Conservation (phyloP, 2,888 invertebrate genomes). For the Drosophila paucipuncta region DNA sequence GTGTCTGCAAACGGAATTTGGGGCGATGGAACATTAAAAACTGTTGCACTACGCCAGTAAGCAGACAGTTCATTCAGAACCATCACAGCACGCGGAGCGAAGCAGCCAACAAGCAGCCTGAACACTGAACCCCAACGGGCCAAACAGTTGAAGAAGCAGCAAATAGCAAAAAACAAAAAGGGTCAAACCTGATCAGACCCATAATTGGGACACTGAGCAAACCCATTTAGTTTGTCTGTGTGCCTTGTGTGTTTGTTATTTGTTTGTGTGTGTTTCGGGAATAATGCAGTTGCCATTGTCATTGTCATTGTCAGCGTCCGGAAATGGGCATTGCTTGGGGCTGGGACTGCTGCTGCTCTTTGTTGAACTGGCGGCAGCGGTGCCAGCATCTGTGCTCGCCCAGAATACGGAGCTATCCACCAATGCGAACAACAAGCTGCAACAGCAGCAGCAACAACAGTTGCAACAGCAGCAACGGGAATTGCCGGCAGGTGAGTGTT, state of each 20-base stretch:
- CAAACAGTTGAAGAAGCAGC: slow-evolving; percentile 7
- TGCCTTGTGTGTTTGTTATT: background rate
- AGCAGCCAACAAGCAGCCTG: slow-evolving; percentile 24
- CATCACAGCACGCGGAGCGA: slow-evolving; percentile 73
- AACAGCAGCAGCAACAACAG: slow-evolving; percentile 54
- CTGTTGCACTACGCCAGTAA: slow-evolving; percentile 78
- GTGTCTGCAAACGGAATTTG: slow-evolving; percentile 73
- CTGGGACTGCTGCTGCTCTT: slow-evolving; percentile 63
- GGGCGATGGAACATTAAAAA: slow-evolving; percentile 82
- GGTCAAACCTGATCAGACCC: slow-evolving; percentile 33
- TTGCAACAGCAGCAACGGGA: slow-evolving; percentile 62
- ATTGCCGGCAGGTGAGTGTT: slow-evolving; percentile 72
- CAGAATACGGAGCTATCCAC: slow-evolving; percentile 83
- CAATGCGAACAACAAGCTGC: slow-evolving; percentile 72
- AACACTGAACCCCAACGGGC: slow-evolving; percentile 1
- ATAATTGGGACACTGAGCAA: slow-evolving; percentile 45
- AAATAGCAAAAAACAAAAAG: slow-evolving; percentile 20
- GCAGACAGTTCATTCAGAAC: slow-evolving; percentile 84
- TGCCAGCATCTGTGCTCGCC: slow-evolving; percentile 84
- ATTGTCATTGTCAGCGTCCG: slow-evolving; percentile 36
- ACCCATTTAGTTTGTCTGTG: slow-evolving; percentile 26
- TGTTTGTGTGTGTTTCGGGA: slow-evolving; percentile 1
- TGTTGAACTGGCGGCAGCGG: slow-evolving; percentile 71
- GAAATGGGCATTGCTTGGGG: slow-evolving; percentile 28
- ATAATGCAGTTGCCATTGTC: slow-evolving; percentile 57